A percentile compares a stretch with the other conserved stretches of the same genome.
Conservation (phyloP, 2,888 invertebrate species). For the Drosophila neotestacea region DNA sequence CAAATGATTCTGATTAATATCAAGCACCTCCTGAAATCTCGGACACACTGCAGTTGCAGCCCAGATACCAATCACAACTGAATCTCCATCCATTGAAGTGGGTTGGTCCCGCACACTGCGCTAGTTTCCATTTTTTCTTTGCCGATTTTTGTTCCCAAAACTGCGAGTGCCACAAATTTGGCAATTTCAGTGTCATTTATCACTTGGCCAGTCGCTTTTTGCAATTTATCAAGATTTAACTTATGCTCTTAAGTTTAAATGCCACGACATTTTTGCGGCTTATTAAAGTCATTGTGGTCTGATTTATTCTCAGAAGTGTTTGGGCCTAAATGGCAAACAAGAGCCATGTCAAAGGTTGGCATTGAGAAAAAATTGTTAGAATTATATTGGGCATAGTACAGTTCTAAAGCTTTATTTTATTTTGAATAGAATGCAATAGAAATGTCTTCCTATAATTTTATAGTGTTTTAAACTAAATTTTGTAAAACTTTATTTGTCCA, state of each 20-base stretch:
- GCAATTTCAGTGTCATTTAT: constrained; percentile 77
- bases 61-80: constrained; percentile 14
- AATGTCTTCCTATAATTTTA: no score
- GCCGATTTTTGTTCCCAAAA: constrained; percentile 6
- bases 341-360: constrained; percentile 16
- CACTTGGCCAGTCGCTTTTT: constrained; percentile 66
- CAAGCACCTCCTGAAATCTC: constrained; percentile 5
- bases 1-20: constrained; percentile 25
- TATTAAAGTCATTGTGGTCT: constrained; percentile 46
- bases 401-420: no score
- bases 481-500: no score
- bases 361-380: constrained; percentile 4
- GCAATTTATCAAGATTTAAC: constrained; percentile 80
- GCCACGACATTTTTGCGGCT: constrained; percentile 24
- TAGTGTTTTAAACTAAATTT: no score
- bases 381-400: background rate
- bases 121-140: background rate
- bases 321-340: constrained; percentile 1
- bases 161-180: constrained; percentile 63
- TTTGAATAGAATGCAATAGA: no score
- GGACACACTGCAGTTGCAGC: constrained; percentile 18
- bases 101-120: background rate
- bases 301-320: constrained; percentile 32
- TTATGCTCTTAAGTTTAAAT: constrained; percentile 61
- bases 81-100: background rate